Evolutionary conservation across 2,888 invertebrate genomes (phyloP).

Genomic region (Chymomyza procnemis): DNA sequence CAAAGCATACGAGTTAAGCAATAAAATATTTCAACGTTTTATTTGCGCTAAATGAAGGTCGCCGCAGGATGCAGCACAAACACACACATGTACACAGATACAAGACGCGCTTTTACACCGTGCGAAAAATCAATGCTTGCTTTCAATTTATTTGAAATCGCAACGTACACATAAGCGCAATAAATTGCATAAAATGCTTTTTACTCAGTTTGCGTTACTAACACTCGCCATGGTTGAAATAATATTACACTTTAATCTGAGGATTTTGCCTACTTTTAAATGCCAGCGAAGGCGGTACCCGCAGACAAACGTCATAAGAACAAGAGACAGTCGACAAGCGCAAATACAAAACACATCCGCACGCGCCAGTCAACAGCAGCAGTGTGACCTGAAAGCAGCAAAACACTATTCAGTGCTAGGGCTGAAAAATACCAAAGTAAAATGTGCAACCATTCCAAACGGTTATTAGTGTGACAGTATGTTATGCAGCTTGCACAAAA

Average conservation of each 20-base stretch:
- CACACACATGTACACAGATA: conserved; percentile 8
- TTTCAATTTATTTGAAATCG: not conserved
- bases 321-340: not conserved
- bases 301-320: not conserved
- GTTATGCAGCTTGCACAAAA: not conserved
- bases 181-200: not conserved
- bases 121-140: conserved; percentile 41
- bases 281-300: not conserved
- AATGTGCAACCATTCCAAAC: not conserved
- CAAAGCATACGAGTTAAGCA: not conserved
- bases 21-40: conserved; percentile 18
- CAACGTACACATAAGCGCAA: not conserved
- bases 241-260: not conserved
- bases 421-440: not conserved
- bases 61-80: conserved; percentile 24
- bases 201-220: not conserved
- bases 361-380: not conserved
- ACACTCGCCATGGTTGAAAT: not conserved
- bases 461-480: not conserved
- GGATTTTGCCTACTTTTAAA: not conserved
- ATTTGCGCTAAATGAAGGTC: conserved; percentile 10
- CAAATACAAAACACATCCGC: not conserved
- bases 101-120: conserved; percentile 9
- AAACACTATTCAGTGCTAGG: not conserved
- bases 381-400: not conserved